These are phyloP conservation scores for Oryctes rhinoceros DNA, from an alignment of 1,140 invertebrate genomes.

Conservation along the genomic window DNA sequence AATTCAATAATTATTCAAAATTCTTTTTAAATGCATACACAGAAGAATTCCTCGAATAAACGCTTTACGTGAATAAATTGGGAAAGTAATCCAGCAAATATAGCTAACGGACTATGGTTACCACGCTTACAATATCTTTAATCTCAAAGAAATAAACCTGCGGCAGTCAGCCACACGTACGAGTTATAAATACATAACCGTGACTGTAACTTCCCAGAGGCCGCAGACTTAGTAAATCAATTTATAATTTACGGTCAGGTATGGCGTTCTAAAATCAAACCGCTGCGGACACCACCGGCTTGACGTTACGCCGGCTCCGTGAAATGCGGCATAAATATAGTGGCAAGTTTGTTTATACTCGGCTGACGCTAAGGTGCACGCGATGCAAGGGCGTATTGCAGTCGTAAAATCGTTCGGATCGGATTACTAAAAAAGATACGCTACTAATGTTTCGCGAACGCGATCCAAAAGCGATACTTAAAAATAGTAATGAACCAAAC, in stretches of 20 bases:
- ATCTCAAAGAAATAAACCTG: too few relatives aligned
- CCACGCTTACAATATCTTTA: too few relatives aligned
- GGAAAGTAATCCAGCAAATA: too few relatives aligned
- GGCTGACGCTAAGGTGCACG: neutral
- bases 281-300: neutral
- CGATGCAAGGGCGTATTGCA: neutral
- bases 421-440: conserved; percentile 12
- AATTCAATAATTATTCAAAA: too few relatives aligned
- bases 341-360: neutral
- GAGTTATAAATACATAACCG: neutral
- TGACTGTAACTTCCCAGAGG: neutral
- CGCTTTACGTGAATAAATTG: too few relatives aligned
- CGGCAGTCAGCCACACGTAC: too few relatives aligned
- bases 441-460: too few relatives aligned
- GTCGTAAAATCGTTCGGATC: neutral
- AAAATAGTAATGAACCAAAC: too few relatives aligned
- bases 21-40: too few relatives aligned
- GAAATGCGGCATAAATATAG: neutral
- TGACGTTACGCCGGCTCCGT: neutral
- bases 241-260: conserved; percentile 8
- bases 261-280: conserved; percentile 1
- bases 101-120: too few relatives aligned
- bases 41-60: too few relatives aligned
- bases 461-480: too few relatives aligned
- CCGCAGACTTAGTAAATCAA: conserved; percentile 13